These are phyloP conservation scores for Takifugu flavidus DNA, from an alignment of 2,113 vertebrate species.

Conservation along the genomic window DNA sequence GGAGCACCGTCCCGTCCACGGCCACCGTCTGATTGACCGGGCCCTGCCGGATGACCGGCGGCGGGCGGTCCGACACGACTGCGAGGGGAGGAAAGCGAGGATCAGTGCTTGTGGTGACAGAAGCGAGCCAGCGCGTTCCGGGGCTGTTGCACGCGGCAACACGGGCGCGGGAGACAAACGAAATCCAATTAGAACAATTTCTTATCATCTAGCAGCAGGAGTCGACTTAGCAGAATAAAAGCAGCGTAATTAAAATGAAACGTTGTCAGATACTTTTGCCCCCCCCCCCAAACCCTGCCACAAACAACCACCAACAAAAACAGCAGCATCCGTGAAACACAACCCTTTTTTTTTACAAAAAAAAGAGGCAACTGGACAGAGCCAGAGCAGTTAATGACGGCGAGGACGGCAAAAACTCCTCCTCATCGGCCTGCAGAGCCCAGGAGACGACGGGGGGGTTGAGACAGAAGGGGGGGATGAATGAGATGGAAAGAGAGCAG, in stretches of 20 bases:
- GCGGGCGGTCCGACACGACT: slow-evolving; percentile 96
- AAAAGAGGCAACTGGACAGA: neutral
- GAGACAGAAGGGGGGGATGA: slow-evolving; percentile 3
- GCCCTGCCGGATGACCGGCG: slow-evolving; percentile 92
- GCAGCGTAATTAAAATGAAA: slow-evolving; percentile 80
- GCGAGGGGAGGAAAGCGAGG: slow-evolving; percentile 33
- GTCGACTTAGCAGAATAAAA: slow-evolving; percentile 79
- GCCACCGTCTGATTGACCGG: slow-evolving; percentile 96
- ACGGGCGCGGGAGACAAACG: slow-evolving; percentile 28
- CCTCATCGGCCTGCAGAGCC: neutral
- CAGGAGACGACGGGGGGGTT: slow-evolving; percentile 20
- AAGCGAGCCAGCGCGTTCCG: slow-evolving; percentile 7
- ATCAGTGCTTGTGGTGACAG: slow-evolving; percentile 7
- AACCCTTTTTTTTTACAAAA: neutral
- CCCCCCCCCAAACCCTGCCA: slow-evolving; percentile 39
- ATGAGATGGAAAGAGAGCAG: slow-evolving; percentile 7
- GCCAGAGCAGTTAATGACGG: slow-evolving; percentile 23
- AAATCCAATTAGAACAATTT: slow-evolving; percentile 82
- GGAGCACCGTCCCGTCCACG: slow-evolving; percentile 87
- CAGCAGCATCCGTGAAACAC: slow-evolving; percentile 24
- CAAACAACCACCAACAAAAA: slow-evolving; percentile 38
- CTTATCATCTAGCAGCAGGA: slow-evolving; percentile 82
- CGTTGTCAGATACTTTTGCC: slow-evolving; percentile 39
- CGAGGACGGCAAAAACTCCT: slow-evolving; percentile 28
- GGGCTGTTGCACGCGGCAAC: no score